Conservation (phyloP, 2,888 invertebrate genomes). For the Phytoseiulus persimilis region DNA sequence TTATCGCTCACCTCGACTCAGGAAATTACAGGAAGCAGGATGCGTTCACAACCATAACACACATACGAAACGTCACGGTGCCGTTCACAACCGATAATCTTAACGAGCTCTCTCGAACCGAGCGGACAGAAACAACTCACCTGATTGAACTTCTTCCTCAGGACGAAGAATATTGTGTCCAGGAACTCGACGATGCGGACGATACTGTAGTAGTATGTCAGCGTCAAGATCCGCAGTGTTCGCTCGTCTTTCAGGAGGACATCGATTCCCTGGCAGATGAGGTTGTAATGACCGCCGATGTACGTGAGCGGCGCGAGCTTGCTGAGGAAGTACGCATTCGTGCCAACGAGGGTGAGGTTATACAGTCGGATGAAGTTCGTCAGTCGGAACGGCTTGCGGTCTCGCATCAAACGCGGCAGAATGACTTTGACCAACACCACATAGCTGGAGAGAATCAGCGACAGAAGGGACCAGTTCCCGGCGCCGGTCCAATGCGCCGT, state of each 20-base stretch:
- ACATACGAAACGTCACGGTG: too few relatives aligned
- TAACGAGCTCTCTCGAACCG: too few relatives aligned
- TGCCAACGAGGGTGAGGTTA: neutral
- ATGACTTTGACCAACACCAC: neutral
- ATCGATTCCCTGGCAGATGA: conserved; percentile 15
- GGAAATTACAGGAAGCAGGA: too few relatives aligned
- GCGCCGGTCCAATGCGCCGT: conserved; percentile 18
- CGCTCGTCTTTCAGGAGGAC: conserved; percentile 8
- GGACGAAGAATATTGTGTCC: conserved; percentile 42
- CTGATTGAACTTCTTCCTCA: conserved; percentile 42
- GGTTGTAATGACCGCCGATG: neutral
- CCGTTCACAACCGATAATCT: too few relatives aligned
- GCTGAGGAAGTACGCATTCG: neutral
- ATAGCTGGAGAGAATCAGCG: neutral
- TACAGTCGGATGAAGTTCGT: conserved; percentile 12
- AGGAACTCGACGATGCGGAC: conserved; percentile 41
- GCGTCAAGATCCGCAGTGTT: conserved; percentile 8
- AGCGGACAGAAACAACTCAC: conserved; percentile 17
- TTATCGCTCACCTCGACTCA: too few relatives aligned
- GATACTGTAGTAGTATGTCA: conserved; percentile 23
- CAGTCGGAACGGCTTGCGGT: conserved; percentile 12
- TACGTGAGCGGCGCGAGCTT: neutral
- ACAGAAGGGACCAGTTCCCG: neutral
- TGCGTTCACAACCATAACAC: too few relatives aligned
- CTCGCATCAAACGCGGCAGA: neutral